Evolutionary conservation across 2,113 vertebrate genomes (phyloP).

Genomic region (Antennarius striatus): DNA sequence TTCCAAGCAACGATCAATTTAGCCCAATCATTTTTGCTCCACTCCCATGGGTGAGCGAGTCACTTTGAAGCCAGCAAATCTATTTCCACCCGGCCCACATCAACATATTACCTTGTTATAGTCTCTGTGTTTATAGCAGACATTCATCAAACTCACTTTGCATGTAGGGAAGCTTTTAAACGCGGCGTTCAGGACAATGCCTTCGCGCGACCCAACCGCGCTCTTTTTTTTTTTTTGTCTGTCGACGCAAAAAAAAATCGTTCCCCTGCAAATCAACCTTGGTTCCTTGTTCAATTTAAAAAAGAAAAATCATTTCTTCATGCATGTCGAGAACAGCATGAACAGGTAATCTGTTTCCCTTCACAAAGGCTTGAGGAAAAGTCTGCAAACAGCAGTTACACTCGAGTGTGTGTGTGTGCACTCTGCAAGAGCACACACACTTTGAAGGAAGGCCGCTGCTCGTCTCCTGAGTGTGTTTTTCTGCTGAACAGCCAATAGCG

Average conservation of each 20-base stretch:
- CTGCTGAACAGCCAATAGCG: slow-evolving; percentile 68
- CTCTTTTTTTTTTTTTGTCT: no score
- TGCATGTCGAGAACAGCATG: no score
- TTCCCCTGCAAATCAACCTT: slow-evolving; percentile 16
- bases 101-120: slow-evolving; percentile 59
- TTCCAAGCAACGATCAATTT: slow-evolving; percentile 69
- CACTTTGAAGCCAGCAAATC: slow-evolving; percentile 45
- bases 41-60: slow-evolving; percentile 61
- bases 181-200: slow-evolving; percentile 33
- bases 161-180: slow-evolving; percentile 40
- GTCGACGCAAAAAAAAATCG: no score
- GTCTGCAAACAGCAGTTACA: slow-evolving; percentile 7
- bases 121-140: slow-evolving; percentile 49
- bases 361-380: slow-evolving; percentile 20
- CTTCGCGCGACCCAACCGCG: no score
- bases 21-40: slow-evolving; percentile 61
- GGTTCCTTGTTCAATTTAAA: neutral
- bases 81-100: slow-evolving; percentile 46
- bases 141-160: slow-evolving; percentile 63
- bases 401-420: slow-evolving; percentile 33
- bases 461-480: slow-evolving; percentile 50
- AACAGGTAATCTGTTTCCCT: neutral
- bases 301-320: no score
- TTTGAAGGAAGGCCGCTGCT: slow-evolving; percentile 49
- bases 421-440: slow-evolving; percentile 30